Conservation (phyloP, 2,888 invertebrate species). For the Sisyra terminalis region DNA sequence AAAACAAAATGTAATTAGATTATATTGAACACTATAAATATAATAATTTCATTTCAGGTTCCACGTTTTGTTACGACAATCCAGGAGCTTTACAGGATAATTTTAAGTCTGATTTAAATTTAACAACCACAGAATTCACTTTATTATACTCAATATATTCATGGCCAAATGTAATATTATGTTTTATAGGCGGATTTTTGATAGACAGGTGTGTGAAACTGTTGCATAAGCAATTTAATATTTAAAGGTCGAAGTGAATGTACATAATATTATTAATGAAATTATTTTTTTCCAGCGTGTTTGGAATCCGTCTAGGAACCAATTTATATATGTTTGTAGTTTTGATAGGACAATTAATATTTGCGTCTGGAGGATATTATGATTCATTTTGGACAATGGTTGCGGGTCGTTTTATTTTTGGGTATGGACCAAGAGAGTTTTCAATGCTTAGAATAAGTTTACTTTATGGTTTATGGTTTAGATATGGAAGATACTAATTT, state of each 20-base stretch:
- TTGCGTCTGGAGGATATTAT: conserved; percentile 67
- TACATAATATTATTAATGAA: background rate
- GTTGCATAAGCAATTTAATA: background rate
- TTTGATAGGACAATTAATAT: conserved; percentile 72
- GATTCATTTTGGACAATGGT: conserved; percentile 81
- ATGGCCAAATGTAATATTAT: conserved; percentile 93
- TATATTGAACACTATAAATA: too few relatives aligned
- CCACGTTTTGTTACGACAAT: conserved; percentile 96
- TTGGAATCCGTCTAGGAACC: conserved; percentile 86
- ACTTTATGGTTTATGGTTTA: too few relatives aligned
- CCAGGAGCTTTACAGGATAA: conserved; percentile 84
- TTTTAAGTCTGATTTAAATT: conserved; percentile 61
- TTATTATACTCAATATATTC: conserved; percentile 87
- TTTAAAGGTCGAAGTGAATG: conserved; percentile 2
- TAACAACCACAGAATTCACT: conserved; percentile 71
- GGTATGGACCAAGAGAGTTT: too few relatives aligned
- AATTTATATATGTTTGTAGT: conserved; percentile 80
- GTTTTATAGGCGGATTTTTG: conserved; percentile 91
- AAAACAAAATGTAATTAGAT: too few relatives aligned
- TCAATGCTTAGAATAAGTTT: too few relatives aligned
- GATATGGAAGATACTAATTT: too few relatives aligned
- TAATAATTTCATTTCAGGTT: conserved; percentile 46
- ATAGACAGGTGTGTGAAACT: conserved; percentile 53
- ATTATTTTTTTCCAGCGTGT: conserved; percentile 43
- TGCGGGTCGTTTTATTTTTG: conserved; percentile 86